These are phyloP conservation scores for Pegoplata infirma DNA, from an alignment of 2,888 invertebrate genomes.

Conservation along the genomic window DNA sequence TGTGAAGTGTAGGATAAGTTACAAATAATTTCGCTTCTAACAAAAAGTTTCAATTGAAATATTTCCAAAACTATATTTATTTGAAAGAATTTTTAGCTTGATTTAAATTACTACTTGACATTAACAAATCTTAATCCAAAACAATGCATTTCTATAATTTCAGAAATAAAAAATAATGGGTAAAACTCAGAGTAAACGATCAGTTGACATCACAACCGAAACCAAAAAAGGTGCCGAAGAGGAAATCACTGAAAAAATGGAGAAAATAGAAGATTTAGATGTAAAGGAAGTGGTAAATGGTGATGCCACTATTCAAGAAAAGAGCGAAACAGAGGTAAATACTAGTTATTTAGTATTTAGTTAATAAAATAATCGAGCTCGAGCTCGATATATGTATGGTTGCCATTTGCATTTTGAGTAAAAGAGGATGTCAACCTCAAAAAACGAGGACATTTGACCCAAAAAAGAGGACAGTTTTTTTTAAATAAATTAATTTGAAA, in stretches of 20 bases:
- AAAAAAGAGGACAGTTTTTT: too few species aligned
- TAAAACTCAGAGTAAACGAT: conserved; percentile 92
- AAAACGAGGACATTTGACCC: too few species aligned
- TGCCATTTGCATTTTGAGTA: not conserved
- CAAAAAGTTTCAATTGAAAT: too few species aligned
- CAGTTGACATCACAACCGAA: conserved; percentile 90
- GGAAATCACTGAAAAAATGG: conserved; percentile 84
- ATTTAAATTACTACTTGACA: too few species aligned
- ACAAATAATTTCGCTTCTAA: too few species aligned
- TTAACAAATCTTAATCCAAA: too few species aligned
- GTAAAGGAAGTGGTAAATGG: conserved; percentile 85
- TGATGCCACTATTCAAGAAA: conserved; percentile 83
- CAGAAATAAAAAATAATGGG: conserved; percentile 83
- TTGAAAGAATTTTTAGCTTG: too few species aligned
- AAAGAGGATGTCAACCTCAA: too few species aligned
- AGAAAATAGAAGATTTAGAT: conserved; percentile 87
- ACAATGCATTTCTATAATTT: not conserved
- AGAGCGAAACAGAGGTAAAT: conserved; percentile 78
- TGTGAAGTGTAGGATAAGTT: too few species aligned
- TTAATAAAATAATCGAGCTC: not conserved
- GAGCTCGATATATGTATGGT: too few species aligned
- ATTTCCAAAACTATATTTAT: too few species aligned
- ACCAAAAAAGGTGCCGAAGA: conserved; percentile 81
- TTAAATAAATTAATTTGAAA: conserved; percentile 45
- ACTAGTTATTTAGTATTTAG: not conserved